Conservation (phyloP, 2,888 invertebrate genomes). For the Bombyx huttoni region DNA sequence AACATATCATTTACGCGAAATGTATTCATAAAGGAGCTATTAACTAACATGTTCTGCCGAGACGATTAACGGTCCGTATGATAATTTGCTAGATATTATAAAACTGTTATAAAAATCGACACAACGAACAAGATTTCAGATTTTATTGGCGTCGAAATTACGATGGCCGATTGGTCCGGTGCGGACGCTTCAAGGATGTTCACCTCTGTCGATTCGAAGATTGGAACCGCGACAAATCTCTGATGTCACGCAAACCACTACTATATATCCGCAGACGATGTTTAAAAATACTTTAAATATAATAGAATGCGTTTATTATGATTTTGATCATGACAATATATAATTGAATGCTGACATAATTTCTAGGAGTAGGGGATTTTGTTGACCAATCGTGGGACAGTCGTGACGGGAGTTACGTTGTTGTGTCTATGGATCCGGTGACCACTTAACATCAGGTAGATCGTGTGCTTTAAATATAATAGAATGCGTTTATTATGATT, state of each 20-base stretch:
- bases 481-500: background rate
- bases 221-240: slow-evolving; percentile 27
- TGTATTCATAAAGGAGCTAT: background rate
- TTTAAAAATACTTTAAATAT: background rate
- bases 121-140: slow-evolving; percentile 35
- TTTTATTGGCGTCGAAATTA: slow-evolving; percentile 35
- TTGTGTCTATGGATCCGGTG: no score
- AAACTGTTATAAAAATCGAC: slow-evolving; percentile 24
- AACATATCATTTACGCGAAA: background rate
- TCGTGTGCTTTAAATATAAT: no score
- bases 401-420: no score
- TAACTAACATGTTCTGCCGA: background rate
- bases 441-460: no score
- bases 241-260: slow-evolving; percentile 49
- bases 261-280: slow-evolving; percentile 3
- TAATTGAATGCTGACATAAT: background rate
- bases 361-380: no score
- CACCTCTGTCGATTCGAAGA: slow-evolving; percentile 32
- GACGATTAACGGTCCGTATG: slow-evolving; percentile 3
- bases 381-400: no score
- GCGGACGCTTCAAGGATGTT: slow-evolving; percentile 49
- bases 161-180: slow-evolving; percentile 37
- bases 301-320: background rate
- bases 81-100: slow-evolving; percentile 18
- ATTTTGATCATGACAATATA: background rate